Conservation (phyloP, 2,888 invertebrate species). For the Aphelenchoides bicaudatus region DNA sequence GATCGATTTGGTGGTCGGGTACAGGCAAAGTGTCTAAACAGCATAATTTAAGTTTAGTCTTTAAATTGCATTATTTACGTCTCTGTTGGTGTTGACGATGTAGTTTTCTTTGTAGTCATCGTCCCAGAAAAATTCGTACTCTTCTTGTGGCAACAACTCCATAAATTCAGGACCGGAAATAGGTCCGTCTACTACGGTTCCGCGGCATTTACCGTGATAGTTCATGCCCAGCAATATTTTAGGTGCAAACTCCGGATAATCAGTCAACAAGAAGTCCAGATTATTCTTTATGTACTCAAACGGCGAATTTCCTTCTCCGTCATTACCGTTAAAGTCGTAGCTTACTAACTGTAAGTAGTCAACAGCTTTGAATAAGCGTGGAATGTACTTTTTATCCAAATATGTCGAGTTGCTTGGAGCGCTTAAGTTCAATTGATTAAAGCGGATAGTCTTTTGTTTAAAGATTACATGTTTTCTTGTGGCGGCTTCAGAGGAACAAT, state of each 20-base stretch:
- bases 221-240: slow-evolving; percentile 48
- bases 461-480: slow-evolving; percentile 26
- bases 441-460: not conserved
- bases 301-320: slow-evolving; percentile 43
- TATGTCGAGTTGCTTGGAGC: not conserved
- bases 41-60: too few species aligned
- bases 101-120: slow-evolving; percentile 42
- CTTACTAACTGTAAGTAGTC: slow-evolving; percentile 55
- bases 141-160: slow-evolving; percentile 33
- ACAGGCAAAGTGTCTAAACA: slow-evolving; percentile 35
- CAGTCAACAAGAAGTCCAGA: slow-evolving; percentile 22
- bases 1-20: slow-evolving; percentile 46
- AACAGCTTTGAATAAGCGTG: slow-evolving; percentile 29
- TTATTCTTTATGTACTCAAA: slow-evolving; percentile 44
- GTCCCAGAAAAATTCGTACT: slow-evolving; percentile 40
- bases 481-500: slow-evolving; percentile 44
- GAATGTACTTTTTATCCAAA: not conserved
- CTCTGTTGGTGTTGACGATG: slow-evolving; percentile 3
- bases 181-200: slow-evolving; percentile 21
- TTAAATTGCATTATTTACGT: not conserved
- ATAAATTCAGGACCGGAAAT: slow-evolving; percentile 37
- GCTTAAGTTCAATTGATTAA: not conserved
- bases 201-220: slow-evolving; percentile 42
- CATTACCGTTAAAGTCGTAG: slow-evolving; percentile 43
- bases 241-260: slow-evolving; percentile 14